Conservation (phyloP, 1,140 invertebrate genomes). For the Ceratoteleas bidentatus region DNA sequence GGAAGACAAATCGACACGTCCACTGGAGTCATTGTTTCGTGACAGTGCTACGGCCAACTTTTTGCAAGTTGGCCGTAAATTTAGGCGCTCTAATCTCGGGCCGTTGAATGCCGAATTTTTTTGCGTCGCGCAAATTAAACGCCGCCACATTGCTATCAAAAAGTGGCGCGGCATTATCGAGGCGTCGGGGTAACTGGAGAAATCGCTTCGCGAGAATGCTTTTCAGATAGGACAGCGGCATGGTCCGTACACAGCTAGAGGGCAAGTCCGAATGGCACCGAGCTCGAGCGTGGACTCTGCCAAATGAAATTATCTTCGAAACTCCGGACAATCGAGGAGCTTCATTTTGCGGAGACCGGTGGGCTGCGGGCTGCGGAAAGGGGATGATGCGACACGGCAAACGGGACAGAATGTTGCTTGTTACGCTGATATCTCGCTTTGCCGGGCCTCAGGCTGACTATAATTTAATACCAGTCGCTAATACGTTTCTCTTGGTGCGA, state of each 20-base stretch:
- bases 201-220: slow-evolving; percentile 66
- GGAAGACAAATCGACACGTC: background rate
- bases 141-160: slow-evolving; percentile 47
- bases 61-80: too few relatives aligned
- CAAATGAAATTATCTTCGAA: too few relatives aligned
- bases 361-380: too few relatives aligned
- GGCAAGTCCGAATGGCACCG: slow-evolving; percentile 60
- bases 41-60: too few relatives aligned
- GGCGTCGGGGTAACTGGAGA: slow-evolving; percentile 43
- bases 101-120: slow-evolving; percentile 3
- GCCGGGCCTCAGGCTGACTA: too few relatives aligned
- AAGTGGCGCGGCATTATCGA: slow-evolving; percentile 43
- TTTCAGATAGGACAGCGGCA: slow-evolving; percentile 69
- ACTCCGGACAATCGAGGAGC: too few relatives aligned
- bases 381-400: too few relatives aligned
- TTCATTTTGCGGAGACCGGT: too few relatives aligned
- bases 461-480: too few relatives aligned
- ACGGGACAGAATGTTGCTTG: too few relatives aligned
- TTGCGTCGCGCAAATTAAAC: slow-evolving; percentile 40
- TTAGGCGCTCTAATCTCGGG: background rate
- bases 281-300: slow-evolving; percentile 48
- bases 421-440: too few relatives aligned
- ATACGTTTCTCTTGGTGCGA: too few relatives aligned
- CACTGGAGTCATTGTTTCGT: background rate
- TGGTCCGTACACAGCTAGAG: slow-evolving; percentile 59